Evolutionary conservation across 1,140 invertebrate genomes (phyloP).

Genomic region (Parasteatoda tepidariorum): DNA sequence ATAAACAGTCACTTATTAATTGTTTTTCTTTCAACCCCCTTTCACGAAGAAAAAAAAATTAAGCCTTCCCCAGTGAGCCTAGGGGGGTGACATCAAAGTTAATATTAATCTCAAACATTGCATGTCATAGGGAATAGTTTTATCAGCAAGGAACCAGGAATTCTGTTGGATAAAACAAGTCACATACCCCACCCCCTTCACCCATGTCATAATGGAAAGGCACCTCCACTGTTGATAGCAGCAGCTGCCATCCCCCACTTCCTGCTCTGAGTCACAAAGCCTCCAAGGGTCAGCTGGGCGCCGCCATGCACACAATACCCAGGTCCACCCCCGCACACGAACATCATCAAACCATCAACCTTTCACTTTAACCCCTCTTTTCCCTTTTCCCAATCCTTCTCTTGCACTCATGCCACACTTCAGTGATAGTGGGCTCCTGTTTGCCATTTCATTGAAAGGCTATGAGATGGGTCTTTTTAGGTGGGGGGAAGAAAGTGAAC

Average conservation of each 20-base stretch:
- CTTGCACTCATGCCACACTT: slow-evolving; percentile 9
- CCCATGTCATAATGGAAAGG: slow-evolving; percentile 5
- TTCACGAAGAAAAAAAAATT: no score
- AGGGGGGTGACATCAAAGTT: not conserved
- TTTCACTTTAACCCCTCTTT: slow-evolving; percentile 22
- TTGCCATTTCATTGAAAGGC: slow-evolving; percentile 43
- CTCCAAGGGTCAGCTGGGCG: slow-evolving; percentile 24
- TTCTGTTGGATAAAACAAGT: slow-evolving; percentile 15
- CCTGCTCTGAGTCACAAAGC: slow-evolving; percentile 50
- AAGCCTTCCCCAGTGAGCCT: no score
- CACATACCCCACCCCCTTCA: not conserved
- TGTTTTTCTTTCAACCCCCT: no score
- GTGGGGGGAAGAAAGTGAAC: not conserved
- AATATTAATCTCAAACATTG: not conserved
- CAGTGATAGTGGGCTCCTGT: slow-evolving; percentile 36
- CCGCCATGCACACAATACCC: not conserved
- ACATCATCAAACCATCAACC: slow-evolving; percentile 56
- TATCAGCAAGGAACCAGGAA: slow-evolving; percentile 22
- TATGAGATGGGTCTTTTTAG: not conserved
- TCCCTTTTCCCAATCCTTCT: not conserved
- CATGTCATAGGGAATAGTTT: not conserved
- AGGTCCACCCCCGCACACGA: slow-evolving; percentile 23
- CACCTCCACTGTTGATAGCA: slow-evolving; percentile 10
- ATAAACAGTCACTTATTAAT: no score
- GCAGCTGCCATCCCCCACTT: slow-evolving; percentile 9